These are phyloP conservation scores for Periphyllus acericola DNA, from an alignment of 2,888 invertebrate genomes.

Conservation along the genomic window DNA sequence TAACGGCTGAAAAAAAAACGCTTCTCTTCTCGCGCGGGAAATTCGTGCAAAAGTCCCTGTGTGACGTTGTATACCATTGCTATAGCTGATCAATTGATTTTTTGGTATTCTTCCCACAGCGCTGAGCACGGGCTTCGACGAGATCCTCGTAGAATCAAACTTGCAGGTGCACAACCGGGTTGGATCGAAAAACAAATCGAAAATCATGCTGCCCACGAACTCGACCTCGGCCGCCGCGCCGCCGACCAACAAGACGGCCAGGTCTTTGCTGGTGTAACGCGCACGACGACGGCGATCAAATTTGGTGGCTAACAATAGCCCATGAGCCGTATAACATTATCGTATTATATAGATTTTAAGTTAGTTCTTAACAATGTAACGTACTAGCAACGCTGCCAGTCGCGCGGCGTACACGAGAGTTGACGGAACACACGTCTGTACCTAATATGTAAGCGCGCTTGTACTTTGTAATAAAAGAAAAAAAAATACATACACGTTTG, in stretches of 20 bases:
- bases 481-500: background rate
- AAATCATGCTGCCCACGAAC: constrained; percentile 52
- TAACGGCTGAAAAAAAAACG: no score
- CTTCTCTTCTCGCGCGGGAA: no score
- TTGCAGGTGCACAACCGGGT: constrained; percentile 64
- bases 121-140: constrained; percentile 67
- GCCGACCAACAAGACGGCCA: constrained; percentile 14
- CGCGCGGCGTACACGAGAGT: no score
- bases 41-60: no score
- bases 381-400: no score
- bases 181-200: constrained; percentile 62
- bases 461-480: background rate
- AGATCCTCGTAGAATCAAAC: constrained; percentile 68
- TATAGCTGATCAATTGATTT: no score
- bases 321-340: background rate
- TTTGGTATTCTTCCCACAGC: constrained; percentile 6
- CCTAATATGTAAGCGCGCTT: background rate
- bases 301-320: background rate
- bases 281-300: background rate
- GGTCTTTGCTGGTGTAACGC: constrained; percentile 26
- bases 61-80: no score
- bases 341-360: background rate
- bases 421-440: no score
- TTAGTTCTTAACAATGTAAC: background rate
- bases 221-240: background rate